Conservation (phyloP, 2,113 vertebrate genomes). For the Psittacara wagleri region DNA sequence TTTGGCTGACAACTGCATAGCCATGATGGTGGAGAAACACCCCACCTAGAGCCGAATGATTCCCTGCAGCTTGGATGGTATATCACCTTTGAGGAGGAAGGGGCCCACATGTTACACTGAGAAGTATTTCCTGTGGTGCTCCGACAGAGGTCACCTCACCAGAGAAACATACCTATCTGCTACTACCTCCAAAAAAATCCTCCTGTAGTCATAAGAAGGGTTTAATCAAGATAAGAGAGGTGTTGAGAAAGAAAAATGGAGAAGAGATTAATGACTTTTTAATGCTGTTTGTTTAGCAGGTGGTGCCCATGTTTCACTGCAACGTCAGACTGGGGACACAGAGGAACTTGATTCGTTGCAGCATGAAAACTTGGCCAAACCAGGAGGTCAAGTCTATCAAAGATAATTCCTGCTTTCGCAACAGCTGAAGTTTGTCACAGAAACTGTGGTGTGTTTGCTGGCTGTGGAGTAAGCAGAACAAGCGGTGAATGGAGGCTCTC, state of each 20-base stretch:
- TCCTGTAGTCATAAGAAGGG: neutral
- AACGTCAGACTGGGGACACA: neutral
- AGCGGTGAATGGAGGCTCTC: neutral
- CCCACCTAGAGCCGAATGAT: neutral
- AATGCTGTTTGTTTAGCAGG: conserved; percentile 2
- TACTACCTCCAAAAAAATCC: neutral
- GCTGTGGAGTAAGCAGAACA: neutral
- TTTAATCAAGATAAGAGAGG: neutral
- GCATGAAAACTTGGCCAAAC: neutral
- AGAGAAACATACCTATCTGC: neutral
- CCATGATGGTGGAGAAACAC: neutral
- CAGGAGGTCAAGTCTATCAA: neutral
- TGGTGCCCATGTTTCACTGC: neutral
- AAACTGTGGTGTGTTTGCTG: neutral
- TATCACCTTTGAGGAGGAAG: neutral
- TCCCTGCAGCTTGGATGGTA: neutral
- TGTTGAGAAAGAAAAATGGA: neutral
- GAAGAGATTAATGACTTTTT: neutral
- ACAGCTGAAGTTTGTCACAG: neutral
- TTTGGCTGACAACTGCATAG: neutral
- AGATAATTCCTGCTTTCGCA: neutral
- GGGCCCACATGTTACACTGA: neutral
- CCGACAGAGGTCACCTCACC: neutral
- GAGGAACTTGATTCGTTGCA: neutral
- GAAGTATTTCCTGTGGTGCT: neutral